Evolutionary conservation across 2,797 vertebrate species (phyloP).

Genomic region (Acanthopagrus latus): DNA sequence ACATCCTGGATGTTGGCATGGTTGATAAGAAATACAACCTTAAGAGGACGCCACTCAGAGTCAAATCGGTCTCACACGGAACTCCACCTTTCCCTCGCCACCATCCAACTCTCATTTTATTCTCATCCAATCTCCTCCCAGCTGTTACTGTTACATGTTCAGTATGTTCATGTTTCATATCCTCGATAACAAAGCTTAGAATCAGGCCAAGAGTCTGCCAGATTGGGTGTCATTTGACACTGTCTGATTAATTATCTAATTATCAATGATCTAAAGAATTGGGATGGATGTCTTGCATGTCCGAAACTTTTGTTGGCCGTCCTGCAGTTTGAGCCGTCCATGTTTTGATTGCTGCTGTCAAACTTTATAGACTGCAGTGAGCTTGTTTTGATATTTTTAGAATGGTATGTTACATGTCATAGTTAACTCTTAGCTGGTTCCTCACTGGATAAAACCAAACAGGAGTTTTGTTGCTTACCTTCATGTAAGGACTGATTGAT

Average conservation of each 20-base stretch:
- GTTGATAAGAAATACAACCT: too few species aligned
- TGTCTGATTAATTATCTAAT: not conserved
- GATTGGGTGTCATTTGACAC: not conserved
- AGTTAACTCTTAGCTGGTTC: too few species aligned
- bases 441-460: not conserved
- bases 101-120: too few species aligned
- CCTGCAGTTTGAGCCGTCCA: not conserved
- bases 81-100: too few species aligned
- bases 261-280: not conserved
- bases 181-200: not conserved
- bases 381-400: not conserved
- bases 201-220: not conserved
- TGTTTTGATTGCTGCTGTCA: not conserved
- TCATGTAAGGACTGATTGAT: not conserved
- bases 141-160: too few species aligned
- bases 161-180: too few species aligned
- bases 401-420: not conserved
- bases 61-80: too few species aligned
- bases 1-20: too few species aligned
- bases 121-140: too few species aligned
- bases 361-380: not conserved
- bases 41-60: too few species aligned
- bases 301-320: not conserved
- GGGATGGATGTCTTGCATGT: not conserved
- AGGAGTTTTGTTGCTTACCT: not conserved